phyloP scores from a whole-genome alignment of 64 coral and sea anemone genomes.

The Trachythela sp. region DNA sequence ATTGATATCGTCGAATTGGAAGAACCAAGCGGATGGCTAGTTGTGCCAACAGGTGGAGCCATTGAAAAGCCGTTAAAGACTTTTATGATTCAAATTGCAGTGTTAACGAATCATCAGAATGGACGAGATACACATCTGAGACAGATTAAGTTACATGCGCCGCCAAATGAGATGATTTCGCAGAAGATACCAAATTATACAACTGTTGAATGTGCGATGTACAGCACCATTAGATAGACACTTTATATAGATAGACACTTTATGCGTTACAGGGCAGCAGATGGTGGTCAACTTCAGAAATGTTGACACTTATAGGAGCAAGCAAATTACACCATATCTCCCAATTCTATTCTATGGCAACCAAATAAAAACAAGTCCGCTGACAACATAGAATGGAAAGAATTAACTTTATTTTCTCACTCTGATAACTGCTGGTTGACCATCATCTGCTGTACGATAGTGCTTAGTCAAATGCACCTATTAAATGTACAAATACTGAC shows the following conservation, averaged over 20 bases:
- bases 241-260: neutral
- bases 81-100: conserved; percentile 91
- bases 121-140: conserved; percentile 92
- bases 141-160: conserved; percentile 93
- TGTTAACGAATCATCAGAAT: conserved; percentile 94
- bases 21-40: conserved; percentile 85
- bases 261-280: no score
- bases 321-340: no score
- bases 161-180: conserved; percentile 59
- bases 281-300: no score
- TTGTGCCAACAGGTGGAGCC: conserved; percentile 57
- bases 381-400: no score
- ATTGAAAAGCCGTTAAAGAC: conserved; percentile 69
- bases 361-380: no score
- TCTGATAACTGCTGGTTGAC: no score
- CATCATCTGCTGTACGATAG: no score
- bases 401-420: no score
- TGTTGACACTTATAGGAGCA: no score
- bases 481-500: no score
- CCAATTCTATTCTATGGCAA: no score
- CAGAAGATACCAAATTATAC: conserved; percentile 92
- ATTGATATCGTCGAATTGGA: conserved; percentile 90
- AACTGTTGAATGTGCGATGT: conserved; percentile 97
- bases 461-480: no score
- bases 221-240: conserved; percentile 72